These are phyloP conservation scores for Aphodius sticticus DNA, from an alignment of 2,888 invertebrate genomes.

Conservation along the genomic window DNA sequence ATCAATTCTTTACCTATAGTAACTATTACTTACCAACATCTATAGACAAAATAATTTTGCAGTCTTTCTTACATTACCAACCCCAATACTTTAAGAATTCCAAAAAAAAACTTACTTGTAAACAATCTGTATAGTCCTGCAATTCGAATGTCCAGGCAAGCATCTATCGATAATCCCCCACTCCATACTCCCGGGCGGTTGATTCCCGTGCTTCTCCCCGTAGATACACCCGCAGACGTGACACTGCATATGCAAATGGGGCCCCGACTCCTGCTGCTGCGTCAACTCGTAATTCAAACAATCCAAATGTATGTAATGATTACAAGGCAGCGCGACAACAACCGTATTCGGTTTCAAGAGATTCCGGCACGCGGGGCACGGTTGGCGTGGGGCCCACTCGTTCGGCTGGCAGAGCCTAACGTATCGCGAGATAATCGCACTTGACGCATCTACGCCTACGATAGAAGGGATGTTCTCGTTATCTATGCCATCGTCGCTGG, in stretches of 20 bases:
- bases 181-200: slow-evolving; percentile 85
- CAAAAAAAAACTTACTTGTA: slow-evolving; percentile 70
- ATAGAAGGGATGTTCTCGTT: slow-evolving; percentile 52
- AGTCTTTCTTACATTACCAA: too few relatives aligned
- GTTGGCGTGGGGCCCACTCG: slow-evolving; percentile 73
- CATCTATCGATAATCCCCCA: slow-evolving; percentile 76
- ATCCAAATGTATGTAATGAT: slow-evolving; percentile 81
- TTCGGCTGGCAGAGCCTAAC: slow-evolving; percentile 73
- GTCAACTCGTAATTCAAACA: slow-evolving; percentile 81
- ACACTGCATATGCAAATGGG: slow-evolving; percentile 79
- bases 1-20: too few relatives aligned
- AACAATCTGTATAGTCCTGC: slow-evolving; percentile 81
- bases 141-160: slow-evolving; percentile 73
- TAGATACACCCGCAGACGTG: slow-evolving; percentile 86
- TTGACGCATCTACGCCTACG: slow-evolving; percentile 64
- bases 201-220: slow-evolving; percentile 81
- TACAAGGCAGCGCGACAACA: slow-evolving; percentile 75
- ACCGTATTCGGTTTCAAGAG: slow-evolving; percentile 65
- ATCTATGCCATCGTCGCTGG: slow-evolving; percentile 52
- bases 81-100: too few relatives aligned
- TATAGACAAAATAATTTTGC: too few relatives aligned
- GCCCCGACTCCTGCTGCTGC: slow-evolving; percentile 64
- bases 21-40: too few relatives aligned
- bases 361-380: slow-evolving; percentile 75
- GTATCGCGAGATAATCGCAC: slow-evolving; percentile 73